A percentile compares a stretch with the other conserved stretches of the same genome.
Conservation (phyloP, 2,888 invertebrate genomes). For the Microctonus brassicae region DNA sequence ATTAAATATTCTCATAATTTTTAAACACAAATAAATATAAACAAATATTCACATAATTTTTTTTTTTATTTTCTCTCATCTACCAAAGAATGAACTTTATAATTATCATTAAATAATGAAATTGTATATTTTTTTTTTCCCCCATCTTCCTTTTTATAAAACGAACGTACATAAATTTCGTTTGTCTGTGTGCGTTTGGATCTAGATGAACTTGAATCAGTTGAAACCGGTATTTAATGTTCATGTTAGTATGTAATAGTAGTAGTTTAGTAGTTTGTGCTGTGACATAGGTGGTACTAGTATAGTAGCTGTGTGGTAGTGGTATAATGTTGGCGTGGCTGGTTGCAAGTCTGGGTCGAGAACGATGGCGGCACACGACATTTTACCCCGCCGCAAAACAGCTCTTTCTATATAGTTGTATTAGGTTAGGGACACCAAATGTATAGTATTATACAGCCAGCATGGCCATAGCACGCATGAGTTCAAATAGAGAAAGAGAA, state of each 20-base stretch:
- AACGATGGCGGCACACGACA: background rate
- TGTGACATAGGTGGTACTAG: conserved; percentile 9
- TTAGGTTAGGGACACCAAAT: conserved; percentile 65
- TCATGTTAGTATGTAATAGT: background rate
- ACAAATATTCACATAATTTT: background rate
- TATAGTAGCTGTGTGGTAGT: background rate
- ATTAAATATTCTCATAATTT: background rate
- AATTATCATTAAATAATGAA: too few relatives aligned
- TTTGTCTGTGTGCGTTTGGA: conserved; percentile 49
- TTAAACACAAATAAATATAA: background rate
- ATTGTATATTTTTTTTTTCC: too few relatives aligned
- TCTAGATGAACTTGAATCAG: conserved; percentile 63
- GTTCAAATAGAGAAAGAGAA: conserved; percentile 54
- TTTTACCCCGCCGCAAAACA: background rate
- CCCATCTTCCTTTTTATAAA: too few relatives aligned
- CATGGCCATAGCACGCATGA: conserved; percentile 49
- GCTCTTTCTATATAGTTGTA: conserved; percentile 54
- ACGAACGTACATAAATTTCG: too few relatives aligned
- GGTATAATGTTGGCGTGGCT: conserved; percentile 1
- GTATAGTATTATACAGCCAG: conserved; percentile 47
- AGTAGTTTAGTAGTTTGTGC: conserved; percentile 7
- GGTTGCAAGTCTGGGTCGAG: conserved; percentile 17
- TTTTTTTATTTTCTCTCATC: background rate
- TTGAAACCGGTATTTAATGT: conserved; percentile 62
- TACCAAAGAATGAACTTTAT: background rate